These are phyloP conservation scores for Chelonus insularis DNA, from an alignment of 1,140 invertebrate genomes.

Conservation along the genomic window DNA sequence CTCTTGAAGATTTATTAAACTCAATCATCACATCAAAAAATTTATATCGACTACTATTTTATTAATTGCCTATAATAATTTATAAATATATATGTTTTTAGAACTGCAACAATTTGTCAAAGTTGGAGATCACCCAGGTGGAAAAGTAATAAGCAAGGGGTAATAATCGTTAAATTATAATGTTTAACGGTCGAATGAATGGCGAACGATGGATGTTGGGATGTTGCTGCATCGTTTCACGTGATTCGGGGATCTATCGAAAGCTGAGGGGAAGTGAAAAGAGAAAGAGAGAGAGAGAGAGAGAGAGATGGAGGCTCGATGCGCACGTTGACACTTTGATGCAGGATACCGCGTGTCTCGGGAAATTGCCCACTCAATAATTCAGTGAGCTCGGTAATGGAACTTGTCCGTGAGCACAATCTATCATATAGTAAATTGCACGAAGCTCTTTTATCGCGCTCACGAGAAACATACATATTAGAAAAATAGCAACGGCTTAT, in stretches of 20 bases:
- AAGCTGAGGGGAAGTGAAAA: neutral
- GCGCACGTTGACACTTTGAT: constrained; percentile 56
- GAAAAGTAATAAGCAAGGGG: constrained; percentile 25
- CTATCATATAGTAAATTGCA: constrained; percentile 57
- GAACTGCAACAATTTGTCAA: neutral
- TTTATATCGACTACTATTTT: too few species aligned
- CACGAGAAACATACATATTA: constrained; percentile 52
- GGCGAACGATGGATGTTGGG: constrained; percentile 8
- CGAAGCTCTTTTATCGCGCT: constrained; percentile 50
- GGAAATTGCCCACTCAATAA: constrained; percentile 58
- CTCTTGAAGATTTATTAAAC: too few species aligned
- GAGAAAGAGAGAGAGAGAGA: neutral
- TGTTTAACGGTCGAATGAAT: constrained; percentile 25
- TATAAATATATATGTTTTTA: too few species aligned
- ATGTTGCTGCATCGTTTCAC: constrained; percentile 41
- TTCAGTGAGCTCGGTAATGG: constrained; percentile 54
- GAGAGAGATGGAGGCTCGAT: constrained; percentile 42
- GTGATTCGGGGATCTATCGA: constrained; percentile 36
- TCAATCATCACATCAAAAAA: too few species aligned
- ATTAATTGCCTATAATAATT: too few species aligned
- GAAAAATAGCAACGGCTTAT: constrained; percentile 44
- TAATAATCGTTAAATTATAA: constrained; percentile 31
- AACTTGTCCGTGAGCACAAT: constrained; percentile 56
- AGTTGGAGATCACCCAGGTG: constrained; percentile 27
- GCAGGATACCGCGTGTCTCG: constrained; percentile 44